These are phyloP conservation scores for Procambarus virginalis DNA, from an alignment of 1,140 invertebrate genomes.

Conservation along the genomic window DNA sequence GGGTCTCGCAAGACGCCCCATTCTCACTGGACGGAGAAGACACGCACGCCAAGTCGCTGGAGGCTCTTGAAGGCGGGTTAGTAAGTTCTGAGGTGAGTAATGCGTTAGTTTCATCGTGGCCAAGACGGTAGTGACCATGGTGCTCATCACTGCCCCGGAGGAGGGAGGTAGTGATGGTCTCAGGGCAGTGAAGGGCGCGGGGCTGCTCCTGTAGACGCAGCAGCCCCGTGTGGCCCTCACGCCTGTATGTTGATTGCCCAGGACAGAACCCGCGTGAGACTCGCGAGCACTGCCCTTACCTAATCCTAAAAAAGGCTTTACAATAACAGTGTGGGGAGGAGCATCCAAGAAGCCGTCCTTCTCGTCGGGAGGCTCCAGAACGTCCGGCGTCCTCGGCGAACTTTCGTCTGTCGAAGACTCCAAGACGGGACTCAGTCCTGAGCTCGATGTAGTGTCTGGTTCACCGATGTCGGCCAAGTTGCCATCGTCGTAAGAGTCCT, in stretches of 20 bases:
- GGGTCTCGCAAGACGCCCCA: slow-evolving; percentile 41
- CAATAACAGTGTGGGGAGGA: slow-evolving; percentile 40
- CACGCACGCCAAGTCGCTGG: neutral
- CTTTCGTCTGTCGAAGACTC: slow-evolving; percentile 42
- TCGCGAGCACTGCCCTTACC: slow-evolving; percentile 68
- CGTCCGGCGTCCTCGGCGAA: slow-evolving; percentile 36
- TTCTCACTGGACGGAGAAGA: slow-evolving; percentile 46
- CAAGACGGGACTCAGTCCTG: slow-evolving; percentile 46
- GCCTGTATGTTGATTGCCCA: slow-evolving; percentile 45
- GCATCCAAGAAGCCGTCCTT: slow-evolving; percentile 57
- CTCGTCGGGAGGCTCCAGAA: slow-evolving; percentile 38
- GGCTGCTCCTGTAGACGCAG: slow-evolving; percentile 28
- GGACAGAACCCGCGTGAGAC: slow-evolving; percentile 65
- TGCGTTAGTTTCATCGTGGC: neutral
- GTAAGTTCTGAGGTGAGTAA: slow-evolving; percentile 6
- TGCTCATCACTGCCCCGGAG: slow-evolving; percentile 55
- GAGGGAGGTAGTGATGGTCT: slow-evolving; percentile 57
- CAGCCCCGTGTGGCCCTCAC: slow-evolving; percentile 8
- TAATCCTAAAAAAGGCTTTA: slow-evolving; percentile 71
- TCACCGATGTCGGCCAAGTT: slow-evolving; percentile 57
- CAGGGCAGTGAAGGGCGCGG: slow-evolving; percentile 2
- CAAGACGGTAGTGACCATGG: neutral
- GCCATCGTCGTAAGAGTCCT: slow-evolving; percentile 55
- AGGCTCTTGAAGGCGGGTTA: slow-evolving; percentile 23
- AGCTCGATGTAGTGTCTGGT: slow-evolving; percentile 57